Evolutionary conservation across 2,113 vertebrate genomes (phyloP).

Genomic region (Poecilia latipinna): DNA sequence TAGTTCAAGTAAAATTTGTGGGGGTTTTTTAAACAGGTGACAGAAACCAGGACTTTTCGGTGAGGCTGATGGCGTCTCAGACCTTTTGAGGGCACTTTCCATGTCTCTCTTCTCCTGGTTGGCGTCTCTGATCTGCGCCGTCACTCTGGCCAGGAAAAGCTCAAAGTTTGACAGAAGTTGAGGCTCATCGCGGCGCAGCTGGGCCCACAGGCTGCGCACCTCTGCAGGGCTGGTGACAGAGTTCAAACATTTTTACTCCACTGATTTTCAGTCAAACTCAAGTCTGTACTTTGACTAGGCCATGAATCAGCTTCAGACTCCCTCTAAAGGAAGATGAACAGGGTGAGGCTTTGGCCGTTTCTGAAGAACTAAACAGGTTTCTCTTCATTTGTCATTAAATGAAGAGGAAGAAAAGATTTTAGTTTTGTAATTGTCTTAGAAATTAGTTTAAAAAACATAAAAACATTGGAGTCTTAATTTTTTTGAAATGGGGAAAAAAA

Average conservation of each 20-base stretch:
- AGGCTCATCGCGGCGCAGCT: conserved; percentile 86
- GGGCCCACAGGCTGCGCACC: conserved; percentile 86
- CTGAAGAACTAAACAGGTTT: too few relatives aligned
- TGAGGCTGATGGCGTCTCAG: not conserved
- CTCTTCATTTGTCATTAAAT: too few relatives aligned
- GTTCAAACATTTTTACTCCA: not conserved
- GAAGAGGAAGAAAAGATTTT: too few relatives aligned
- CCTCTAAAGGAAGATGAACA: too few relatives aligned
- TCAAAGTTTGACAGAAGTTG: conserved; percentile 89
- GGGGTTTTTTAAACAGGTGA: not conserved
- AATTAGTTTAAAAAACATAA: too few relatives aligned
- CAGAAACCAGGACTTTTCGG: not conserved
- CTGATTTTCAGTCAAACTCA: not conserved
- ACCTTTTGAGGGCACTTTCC: conserved; percentile 88
- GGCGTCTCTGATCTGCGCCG: conserved; percentile 88
- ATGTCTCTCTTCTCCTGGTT: conserved; percentile 88
- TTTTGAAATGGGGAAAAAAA: too few relatives aligned
- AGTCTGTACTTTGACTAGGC: not conserved
- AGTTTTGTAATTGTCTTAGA: too few relatives aligned
- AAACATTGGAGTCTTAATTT: too few relatives aligned
- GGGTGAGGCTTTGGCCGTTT: too few relatives aligned
- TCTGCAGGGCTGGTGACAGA: conserved; percentile 79
- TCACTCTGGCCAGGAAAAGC: conserved; percentile 87
- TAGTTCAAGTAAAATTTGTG: not conserved
- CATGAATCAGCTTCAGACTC: too few relatives aligned